phyloP scores from a whole-genome alignment of 2,113 vertebrate species.

The Pipra filicauda region DNA sequence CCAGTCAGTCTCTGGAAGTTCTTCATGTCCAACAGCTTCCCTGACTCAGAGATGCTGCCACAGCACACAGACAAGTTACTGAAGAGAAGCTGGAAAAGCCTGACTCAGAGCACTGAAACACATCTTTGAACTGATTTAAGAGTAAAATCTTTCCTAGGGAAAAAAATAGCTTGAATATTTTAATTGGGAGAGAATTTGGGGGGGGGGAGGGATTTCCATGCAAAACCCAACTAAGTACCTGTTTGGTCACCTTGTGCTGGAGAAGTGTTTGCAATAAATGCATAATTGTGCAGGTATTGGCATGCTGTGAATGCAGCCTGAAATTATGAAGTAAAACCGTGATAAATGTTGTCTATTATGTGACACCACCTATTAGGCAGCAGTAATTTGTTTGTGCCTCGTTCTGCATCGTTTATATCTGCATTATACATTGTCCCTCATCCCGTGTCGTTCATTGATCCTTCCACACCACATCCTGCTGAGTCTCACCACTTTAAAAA shows the following conservation, averaged over 20 bases:
- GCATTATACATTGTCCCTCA: neutral
- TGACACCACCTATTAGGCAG: neutral
- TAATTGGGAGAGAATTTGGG: neutral
- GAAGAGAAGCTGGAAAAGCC: neutral
- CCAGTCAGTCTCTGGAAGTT: fast-evolving
- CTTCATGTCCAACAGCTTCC: neutral
- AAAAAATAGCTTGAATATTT: neutral
- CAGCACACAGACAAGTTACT: neutral
- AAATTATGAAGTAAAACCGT: conserved; percentile 21
- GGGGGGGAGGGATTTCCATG: neutral
- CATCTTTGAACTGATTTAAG: neutral
- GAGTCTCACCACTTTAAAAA: conserved; percentile 14
- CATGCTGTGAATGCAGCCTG: neutral
- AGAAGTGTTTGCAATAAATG: neutral
- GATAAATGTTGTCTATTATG: neutral
- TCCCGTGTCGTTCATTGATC: neutral
- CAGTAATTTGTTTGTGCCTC: neutral
- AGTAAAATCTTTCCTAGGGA: neutral
- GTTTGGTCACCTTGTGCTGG: neutral
- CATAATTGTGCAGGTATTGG: neutral
- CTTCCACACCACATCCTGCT: neutral
- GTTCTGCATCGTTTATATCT: neutral
- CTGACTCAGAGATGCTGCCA: neutral
- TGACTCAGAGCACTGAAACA: neutral
- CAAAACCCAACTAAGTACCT: neutral